Evolutionary conservation across 2,888 invertebrate genomes (phyloP), one percentile per base, ranked within the genome.

Genomic region (Andrena hattorfiana): DNA sequence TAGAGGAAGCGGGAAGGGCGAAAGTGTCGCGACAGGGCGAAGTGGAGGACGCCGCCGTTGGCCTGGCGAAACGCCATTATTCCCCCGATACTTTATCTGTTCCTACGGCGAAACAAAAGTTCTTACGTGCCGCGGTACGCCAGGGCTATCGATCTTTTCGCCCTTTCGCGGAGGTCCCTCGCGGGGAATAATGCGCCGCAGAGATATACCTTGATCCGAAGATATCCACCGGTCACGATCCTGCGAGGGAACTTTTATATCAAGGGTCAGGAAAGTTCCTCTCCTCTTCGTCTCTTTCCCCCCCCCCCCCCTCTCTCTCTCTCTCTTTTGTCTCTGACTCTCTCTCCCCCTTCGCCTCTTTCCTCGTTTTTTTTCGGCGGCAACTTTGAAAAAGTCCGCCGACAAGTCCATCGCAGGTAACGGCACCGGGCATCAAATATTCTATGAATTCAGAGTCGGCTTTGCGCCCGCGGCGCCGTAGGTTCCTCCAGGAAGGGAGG

Each of bases 361-460:
- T 26, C 1, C 48, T 5, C 16, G 23, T 13, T 48, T 67, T 81
- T 89, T 87, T 87, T 84, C 76, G 89, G 87, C 89, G 87, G 82
- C 72, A 87, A 89, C 78, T 86, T 89, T 68, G 81, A 84, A 82
- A 85, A 82, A 89, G 54, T 68, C 70, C 78, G 85, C 62, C 83
- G 84, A 80, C 83, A 77, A 84, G 89, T 86, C 81, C 85, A 85
- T 83, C 87, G 87, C 75, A 80, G 66, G 78, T 49, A 70, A 74
- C 77, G 60, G 68, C 62, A n/a, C 66, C 48, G 64, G n/a, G 64
- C 85, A 92, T 91, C 89, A 91, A 92, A 91, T 92, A 92, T 92
- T 92, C 91, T 90, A 91, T 92, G 90, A 92, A 92, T 92, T 91
- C 88, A 86, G 89, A 91, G 89, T 84, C 87, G 85, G 84, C 80